A percentile compares a stretch with the other conserved stretches of the same genome.
These are phyloP conservation scores for Philopotamus ludificatus DNA, from an alignment of 1,140 invertebrate genomes.

Conservation along the genomic window DNA sequence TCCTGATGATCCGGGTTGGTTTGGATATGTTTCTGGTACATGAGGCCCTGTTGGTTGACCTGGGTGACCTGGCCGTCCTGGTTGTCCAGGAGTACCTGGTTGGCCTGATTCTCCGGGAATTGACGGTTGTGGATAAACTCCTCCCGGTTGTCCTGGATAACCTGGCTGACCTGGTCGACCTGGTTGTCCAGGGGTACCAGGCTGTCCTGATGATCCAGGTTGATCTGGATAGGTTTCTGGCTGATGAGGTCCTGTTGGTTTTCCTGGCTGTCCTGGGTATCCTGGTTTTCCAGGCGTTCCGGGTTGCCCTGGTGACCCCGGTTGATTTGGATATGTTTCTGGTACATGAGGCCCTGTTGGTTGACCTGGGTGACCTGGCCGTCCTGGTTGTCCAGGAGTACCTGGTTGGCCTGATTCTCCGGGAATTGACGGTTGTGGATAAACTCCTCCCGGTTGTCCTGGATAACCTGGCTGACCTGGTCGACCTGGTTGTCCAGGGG, in stretches of 20 bases:
- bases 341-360: too few species aligned
- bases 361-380: slow-evolving; percentile 22
- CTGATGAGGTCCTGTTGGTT: background rate
- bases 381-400: too few species aligned
- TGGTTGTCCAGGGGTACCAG: slow-evolving; percentile 25
- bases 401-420: too few species aligned
- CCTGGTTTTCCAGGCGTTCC: slow-evolving; percentile 5
- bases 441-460: too few species aligned
- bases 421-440: too few species aligned
- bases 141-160: slow-evolving; percentile 41
- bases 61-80: slow-evolving; percentile 38
- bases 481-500: too few species aligned
- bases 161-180: slow-evolving; percentile 18
- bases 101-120: slow-evolving; percentile 39
- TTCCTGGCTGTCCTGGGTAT: background rate
- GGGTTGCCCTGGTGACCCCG: slow-evolving; percentile 2
- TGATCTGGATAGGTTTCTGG: too few species aligned
- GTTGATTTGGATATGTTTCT: slow-evolving; percentile 19
- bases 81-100: slow-evolving; percentile 42
- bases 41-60: slow-evolving; percentile 19
- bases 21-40: slow-evolving; percentile 40
- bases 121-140: slow-evolving; percentile 36
- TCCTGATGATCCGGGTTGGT: slow-evolving; percentile 33
- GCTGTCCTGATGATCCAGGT: slow-evolving; percentile 16
- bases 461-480: too few species aligned